Percentiles rank a stretch among this genome's conserved stretches.
Conservation (phyloP, 1,140 invertebrate species). For the Stratiolaelaps scimitus region DNA sequence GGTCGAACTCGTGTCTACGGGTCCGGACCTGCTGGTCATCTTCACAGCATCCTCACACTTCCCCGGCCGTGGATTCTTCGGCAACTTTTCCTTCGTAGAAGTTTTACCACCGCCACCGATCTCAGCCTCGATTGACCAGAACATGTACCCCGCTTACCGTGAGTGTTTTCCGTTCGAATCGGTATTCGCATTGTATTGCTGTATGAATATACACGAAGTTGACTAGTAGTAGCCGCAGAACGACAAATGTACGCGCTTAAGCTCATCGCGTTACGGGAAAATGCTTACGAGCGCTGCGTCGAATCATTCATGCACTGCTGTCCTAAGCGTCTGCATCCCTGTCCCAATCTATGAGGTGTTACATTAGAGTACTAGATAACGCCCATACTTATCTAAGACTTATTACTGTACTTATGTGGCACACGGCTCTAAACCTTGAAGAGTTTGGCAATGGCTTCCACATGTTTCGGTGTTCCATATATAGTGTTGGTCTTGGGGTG, state of each 20-base stretch:
- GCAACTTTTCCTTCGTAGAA: slow-evolving; percentile 56
- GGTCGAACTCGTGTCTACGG: slow-evolving; percentile 63
- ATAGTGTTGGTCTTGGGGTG: no score
- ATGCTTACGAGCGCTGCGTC: not conserved
- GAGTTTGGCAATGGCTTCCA: no score
- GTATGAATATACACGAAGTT: not conserved
- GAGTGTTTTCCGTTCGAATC: not conserved
- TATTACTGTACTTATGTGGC: no score
- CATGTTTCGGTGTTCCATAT: no score
- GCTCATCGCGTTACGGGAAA: not conserved
- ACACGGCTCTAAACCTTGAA: no score
- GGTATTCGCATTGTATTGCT: not conserved
- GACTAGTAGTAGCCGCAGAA: not conserved
- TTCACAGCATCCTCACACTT: slow-evolving; percentile 65
- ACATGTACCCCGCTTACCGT: slow-evolving; percentile 22
- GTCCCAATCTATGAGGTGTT: no score
- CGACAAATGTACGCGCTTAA: not conserved
- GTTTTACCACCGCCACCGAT: slow-evolving; percentile 5
- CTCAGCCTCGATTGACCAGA: slow-evolving; percentile 30
- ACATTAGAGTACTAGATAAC: no score
- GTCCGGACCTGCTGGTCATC: slow-evolving; percentile 61
- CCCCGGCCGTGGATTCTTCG: slow-evolving; percentile 71
- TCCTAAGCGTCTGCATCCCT: no score
- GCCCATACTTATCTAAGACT: no score
- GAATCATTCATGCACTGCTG: no score